Evolutionary conservation across 2,113 vertebrate species (phyloP), one percentile per base, ranked within the genome.

Genomic region (Crotophaga sulcirostris): DNA sequence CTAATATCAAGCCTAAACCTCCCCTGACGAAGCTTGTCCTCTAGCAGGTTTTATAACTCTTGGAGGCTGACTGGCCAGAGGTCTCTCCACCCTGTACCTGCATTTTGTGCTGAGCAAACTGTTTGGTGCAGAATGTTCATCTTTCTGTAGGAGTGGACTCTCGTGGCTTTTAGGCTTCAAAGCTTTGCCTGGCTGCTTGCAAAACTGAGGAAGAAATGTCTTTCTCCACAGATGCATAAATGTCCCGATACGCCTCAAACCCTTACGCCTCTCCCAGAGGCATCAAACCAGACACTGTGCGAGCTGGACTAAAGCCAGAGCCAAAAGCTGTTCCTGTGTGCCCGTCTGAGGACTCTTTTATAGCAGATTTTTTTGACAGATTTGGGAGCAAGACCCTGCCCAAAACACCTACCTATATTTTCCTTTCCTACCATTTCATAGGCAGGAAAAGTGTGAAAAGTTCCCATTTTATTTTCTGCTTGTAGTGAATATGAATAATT

Each of bases 221-320:
- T 25, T 60, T 66, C 20, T 29, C 20, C 40, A n/a, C 11, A 24
- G 36, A 9, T 0, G 1, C 9, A 8, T 8, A 1, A 8, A 8
- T 44, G 31, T 81, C 24, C 55, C 55, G 38, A 14, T 70, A 29
- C 3, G 6, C 25, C 47, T 67, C n/a, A 78, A 59, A 67, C 4
- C 10, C 49, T 79, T 47, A 13, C 6, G 31, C 3, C 36, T 78
- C 67, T 79, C n/a, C 25, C 42, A 70, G 45, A 90, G 31, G 29
- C n/a, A 42, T n/a, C 55, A 40, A 52, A 17, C 40, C 42, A 24
- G 31, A 33, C 49, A 26, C 20, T 54, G 9, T 21, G 31, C 28
- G 45, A 63, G 18, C 15, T 45, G 31, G 19, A 56, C n/a, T 51
- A 59, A 55, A 1, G 66, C 42, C 66, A 78, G 31, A 77, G 13